Percentiles rank a stretch among this genome's conserved stretches.
Evolutionary conservation across 2,797 vertebrate species (phyloP).

Genomic region (Anableps anableps): DNA sequence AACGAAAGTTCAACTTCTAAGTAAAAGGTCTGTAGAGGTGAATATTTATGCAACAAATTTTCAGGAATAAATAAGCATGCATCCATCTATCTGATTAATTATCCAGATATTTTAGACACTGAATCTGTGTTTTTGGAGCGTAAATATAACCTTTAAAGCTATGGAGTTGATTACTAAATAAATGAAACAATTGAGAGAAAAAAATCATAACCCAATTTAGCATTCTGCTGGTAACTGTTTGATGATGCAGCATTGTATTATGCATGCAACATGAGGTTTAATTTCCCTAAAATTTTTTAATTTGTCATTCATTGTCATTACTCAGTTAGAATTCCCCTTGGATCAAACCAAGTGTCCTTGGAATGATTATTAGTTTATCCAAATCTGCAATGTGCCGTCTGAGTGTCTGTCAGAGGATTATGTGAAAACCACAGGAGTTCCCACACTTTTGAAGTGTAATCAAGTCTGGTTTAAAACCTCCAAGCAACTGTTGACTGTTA

Average conservation of each 20-base stretch:
- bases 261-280: constrained; percentile 57
- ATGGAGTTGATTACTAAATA: constrained; percentile 37
- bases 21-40: too few relatives aligned
- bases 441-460: constrained; percentile 39
- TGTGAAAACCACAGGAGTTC: constrained; percentile 34
- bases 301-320: constrained; percentile 66
- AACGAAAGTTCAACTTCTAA: neutral
- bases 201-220: constrained; percentile 49
- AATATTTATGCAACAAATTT: too few relatives aligned
- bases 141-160: constrained; percentile 28
- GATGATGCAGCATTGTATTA: constrained; percentile 60
- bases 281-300: constrained; percentile 41
- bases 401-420: constrained; percentile 42
- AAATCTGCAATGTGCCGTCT: constrained; percentile 34
- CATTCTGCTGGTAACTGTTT: constrained; percentile 61
- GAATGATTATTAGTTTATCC: constrained; percentile 59
- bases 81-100: neutral
- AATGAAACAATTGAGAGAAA: constrained; percentile 13
- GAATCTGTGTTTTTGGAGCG: constrained; percentile 33
- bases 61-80: too few relatives aligned
- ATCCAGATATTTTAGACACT: neutral
- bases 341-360: constrained; percentile 62
- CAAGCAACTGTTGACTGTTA: constrained; percentile 25
- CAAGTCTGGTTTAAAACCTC: constrained; percentile 39
- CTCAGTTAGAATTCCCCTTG: constrained; percentile 54